Evolutionary conservation across 1,140 invertebrate genomes (phyloP).

Genomic region (Sesamia nonagrioides): DNA sequence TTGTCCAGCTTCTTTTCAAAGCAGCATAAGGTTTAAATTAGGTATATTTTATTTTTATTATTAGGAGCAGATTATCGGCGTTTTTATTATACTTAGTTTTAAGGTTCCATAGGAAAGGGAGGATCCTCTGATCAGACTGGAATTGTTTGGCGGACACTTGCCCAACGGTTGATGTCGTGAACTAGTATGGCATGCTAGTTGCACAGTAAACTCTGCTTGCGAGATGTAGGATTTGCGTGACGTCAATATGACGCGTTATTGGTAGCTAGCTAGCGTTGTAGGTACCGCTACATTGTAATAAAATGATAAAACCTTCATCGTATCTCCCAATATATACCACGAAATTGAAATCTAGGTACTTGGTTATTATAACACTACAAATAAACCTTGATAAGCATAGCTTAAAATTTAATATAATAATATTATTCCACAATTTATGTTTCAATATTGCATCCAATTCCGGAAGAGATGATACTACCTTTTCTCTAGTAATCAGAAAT

Average conservation of each 20-base stretch:
- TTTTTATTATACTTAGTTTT: not conserved
- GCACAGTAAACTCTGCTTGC: no score
- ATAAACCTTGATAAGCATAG: constrained; percentile 40
- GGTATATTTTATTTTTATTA: no score
- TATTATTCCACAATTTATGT: constrained; percentile 24
- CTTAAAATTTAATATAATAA: constrained; percentile 30
- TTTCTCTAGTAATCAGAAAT: not conserved
- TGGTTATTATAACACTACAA: constrained; percentile 27
- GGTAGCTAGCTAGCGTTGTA: no score
- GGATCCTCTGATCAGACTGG: no score
- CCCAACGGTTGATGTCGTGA: no score
- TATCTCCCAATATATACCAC: constrained; percentile 5
- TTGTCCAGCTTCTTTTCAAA: not conserved
- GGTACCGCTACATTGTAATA: not conserved
- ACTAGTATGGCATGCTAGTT: no score
- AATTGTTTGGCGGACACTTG: no score
- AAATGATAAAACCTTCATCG: not conserved
- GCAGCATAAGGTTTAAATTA: not conserved
- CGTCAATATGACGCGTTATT: no score
- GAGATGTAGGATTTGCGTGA: no score
- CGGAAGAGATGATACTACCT: constrained; percentile 4
- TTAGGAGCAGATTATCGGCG: no score
- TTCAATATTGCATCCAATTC: constrained; percentile 32
- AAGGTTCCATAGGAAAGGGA: no score
- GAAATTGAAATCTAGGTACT: constrained; percentile 22